A percentile compares a stretch with the other conserved stretches of the same genome.
phyloP scores from a whole-genome alignment of 2,113 vertebrate species.

The Equus quagga region DNA sequence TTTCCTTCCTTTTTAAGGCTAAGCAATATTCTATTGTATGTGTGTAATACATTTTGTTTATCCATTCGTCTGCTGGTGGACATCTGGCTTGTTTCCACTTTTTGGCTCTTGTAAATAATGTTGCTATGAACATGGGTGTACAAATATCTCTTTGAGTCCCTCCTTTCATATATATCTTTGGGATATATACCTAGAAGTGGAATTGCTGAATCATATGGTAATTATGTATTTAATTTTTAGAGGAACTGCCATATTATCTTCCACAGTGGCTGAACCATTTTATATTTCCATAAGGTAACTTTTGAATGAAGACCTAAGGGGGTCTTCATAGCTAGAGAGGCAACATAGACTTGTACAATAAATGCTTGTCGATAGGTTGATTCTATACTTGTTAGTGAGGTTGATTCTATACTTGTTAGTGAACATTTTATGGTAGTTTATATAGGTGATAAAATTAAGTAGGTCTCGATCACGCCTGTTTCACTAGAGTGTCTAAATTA shows the following conservation, averaged over 20 bases:
- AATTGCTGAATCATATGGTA: neutral
- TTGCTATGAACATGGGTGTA: neutral
- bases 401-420: neutral
- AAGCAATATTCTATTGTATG: neutral
- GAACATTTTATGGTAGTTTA: neutral
- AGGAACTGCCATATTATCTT: neutral
- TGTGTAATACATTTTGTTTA: neutral
- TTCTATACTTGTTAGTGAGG: neutral
- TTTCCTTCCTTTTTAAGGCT: neutral
- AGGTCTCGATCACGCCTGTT: neutral
- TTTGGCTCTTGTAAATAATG: neutral
- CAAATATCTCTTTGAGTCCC: neutral
- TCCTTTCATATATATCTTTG: neutral
- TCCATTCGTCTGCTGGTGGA: neutral
- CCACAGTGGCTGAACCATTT: neutral
- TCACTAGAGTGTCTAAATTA: neutral
- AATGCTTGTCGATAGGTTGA: neutral
- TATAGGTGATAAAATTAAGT: conserved; percentile 25
- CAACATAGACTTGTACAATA: neutral
- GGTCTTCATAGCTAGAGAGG: neutral
- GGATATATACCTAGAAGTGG: neutral
- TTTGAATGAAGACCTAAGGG: neutral
- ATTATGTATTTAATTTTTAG: neutral
- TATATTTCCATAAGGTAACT: neutral
- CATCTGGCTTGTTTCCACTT: neutral